Percentiles rank a stretch among this genome's conserved stretches.
Conservation (phyloP, 2,797 vertebrate species). For the Caiman crocodilus region DNA sequence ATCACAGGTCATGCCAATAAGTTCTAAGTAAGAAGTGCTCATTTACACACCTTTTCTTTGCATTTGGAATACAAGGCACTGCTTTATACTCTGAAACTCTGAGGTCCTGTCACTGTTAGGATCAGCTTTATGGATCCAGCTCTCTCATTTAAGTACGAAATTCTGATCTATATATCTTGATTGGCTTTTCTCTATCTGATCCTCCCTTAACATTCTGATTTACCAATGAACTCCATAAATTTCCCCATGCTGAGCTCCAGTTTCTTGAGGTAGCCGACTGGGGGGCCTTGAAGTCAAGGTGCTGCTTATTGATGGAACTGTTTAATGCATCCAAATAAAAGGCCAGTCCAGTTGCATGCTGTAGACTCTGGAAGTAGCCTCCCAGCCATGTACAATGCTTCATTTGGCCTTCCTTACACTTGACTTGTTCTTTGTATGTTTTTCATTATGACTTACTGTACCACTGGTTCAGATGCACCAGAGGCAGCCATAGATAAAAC, state of each 20-base stretch:
- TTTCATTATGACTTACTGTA: neutral
- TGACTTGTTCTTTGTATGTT: neutral
- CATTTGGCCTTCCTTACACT: neutral
- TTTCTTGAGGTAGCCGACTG: neutral
- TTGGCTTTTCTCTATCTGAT: neutral
- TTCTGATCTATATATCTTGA: neutral
- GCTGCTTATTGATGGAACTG: neutral
- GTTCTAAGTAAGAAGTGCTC: neutral
- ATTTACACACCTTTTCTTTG: slow-evolving; percentile 47
- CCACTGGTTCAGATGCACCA: neutral
- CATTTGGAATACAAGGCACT: slow-evolving; percentile 5
- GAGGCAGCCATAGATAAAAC: neutral
- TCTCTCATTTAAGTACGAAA: neutral
- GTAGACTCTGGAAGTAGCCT: neutral
- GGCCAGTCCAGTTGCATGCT: neutral
- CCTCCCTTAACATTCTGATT: neutral
- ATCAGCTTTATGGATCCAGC: neutral
- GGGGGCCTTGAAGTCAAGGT: neutral
- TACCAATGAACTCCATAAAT: neutral
- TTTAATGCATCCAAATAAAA: slow-evolving; percentile 60
- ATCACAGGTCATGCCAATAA: slow-evolving; percentile 40
- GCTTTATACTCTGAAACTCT: neutral
- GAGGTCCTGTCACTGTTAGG: neutral
- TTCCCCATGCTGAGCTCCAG: neutral
- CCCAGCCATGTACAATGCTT: neutral